A percentile compares a stretch with the other conserved stretches of the same genome.
phyloP scores from a whole-genome alignment of 2,113 vertebrate species.

The Brachionichthys hirsutus region DNA sequence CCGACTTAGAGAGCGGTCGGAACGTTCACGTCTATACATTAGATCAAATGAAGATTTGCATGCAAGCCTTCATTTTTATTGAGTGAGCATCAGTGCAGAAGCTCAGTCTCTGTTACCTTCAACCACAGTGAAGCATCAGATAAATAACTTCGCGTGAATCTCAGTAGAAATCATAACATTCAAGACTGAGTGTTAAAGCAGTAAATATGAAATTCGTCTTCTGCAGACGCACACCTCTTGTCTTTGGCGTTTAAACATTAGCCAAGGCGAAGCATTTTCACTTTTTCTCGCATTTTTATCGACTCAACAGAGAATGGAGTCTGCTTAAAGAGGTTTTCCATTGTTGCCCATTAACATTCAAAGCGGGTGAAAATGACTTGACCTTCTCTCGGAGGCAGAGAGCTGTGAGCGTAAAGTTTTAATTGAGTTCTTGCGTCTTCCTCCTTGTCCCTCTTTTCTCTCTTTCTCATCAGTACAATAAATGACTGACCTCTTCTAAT shows the following conservation, averaged over 20 bases:
- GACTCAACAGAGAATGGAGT: slow-evolving; percentile 35
- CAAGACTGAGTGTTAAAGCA: slow-evolving; percentile 34
- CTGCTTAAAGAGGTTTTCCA: slow-evolving; percentile 42
- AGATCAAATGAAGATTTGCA: background rate
- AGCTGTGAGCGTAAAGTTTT: slow-evolving; percentile 61
- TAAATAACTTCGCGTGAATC: slow-evolving; percentile 26
- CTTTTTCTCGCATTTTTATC: slow-evolving; percentile 43
- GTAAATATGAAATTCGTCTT: slow-evolving; percentile 37
- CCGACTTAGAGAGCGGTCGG: no score
- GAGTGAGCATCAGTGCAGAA: no score
- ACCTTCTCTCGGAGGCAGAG: slow-evolving; percentile 61
- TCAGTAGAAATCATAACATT: slow-evolving; percentile 33
- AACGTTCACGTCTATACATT: no score
- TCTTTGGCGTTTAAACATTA: slow-evolving; percentile 48
- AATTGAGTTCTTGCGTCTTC: slow-evolving; percentile 68
- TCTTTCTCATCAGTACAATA: slow-evolving; percentile 59
- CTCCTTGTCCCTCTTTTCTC: slow-evolving; percentile 26
- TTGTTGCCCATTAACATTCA: slow-evolving; percentile 68
- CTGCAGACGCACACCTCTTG: slow-evolving; percentile 35
- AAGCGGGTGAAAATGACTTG: slow-evolving; percentile 61
- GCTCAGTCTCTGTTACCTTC: slow-evolving; percentile 4
- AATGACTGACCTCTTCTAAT: slow-evolving; percentile 62
- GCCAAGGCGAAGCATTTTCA: slow-evolving; percentile 56
- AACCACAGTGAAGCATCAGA: slow-evolving; percentile 7
- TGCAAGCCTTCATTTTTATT: no score